Evolutionary conservation across 2,797 vertebrate genomes (phyloP), one percentile per base, ranked within the genome.

Genomic region (Smutsia temminckii): DNA sequence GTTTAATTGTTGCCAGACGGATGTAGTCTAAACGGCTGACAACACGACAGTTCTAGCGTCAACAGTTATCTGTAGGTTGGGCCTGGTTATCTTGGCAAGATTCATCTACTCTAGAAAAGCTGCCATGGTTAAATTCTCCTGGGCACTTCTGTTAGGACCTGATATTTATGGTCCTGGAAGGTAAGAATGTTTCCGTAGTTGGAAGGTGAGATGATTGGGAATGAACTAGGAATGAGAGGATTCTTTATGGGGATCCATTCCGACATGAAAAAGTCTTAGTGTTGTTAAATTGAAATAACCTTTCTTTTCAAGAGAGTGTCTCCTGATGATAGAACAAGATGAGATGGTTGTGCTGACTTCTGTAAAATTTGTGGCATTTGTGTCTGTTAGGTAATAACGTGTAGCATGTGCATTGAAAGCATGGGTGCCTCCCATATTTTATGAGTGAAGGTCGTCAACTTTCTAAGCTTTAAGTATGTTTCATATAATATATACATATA

Each of bases 301-400:
- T 92, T 6, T 75, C 72, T 87, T 84, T 91, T 77, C 46, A 75
- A 84, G 27, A 55, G 32, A 53, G n/a, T 32, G 88, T 93, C 64
- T 91, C 72, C 75, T 81, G 68, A 72, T 89, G 92, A 77, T 8
- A 2, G 51, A 34, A 74, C 13, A 55, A 80, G 87, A 93, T 57
- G 61, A 89, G 75, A 94, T 79, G 84, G 86, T 25, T 69, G 21
- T 68, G 23, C 49, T 94, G 2, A 69, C 83, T 57, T 92, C 59
- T n/a, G 84, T 40, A 80, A 86, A 93, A 84, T 64, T 20, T 80
- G 66, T 91, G 57, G 69, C 59, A 49, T 94, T 91, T 86, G 64
- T 86, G 46, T 85, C 79, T 93, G 74, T 53, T 57, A 77, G 20
- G 20, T 72, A 71, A 86, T 93, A 86, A n/a, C 21, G 7, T 93